Percentiles rank a stretch among this genome's conserved stretches.
These are phyloP conservation scores for Hecatera dysodea DNA, from an alignment of 2,888 invertebrate genomes.

Conservation along the genomic window DNA sequence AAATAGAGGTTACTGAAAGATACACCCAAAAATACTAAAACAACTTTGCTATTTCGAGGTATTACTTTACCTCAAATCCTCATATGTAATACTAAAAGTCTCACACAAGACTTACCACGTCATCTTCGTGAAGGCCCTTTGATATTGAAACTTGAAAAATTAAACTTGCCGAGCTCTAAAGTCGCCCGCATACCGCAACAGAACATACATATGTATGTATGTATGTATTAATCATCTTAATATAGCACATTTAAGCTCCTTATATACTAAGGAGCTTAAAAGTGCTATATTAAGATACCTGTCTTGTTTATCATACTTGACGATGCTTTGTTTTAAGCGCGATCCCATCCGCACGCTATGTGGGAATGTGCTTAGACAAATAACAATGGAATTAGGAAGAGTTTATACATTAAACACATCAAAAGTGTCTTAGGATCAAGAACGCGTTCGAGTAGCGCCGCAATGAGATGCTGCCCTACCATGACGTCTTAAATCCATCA, in stretches of 20 bases:
- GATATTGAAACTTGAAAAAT: conserved; percentile 62
- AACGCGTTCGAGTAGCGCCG: no score
- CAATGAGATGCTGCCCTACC: no score
- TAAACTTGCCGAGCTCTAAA: conserved; percentile 41
- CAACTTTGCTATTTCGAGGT: neutral
- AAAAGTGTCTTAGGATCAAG: no score
- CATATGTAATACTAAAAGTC: neutral
- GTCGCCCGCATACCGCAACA: conserved; percentile 43
- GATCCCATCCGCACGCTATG: no score
- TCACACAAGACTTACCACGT: neutral
- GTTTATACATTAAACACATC: no score
- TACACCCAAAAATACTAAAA: no score
- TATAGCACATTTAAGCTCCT: conserved; percentile 33
- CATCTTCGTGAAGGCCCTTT: conserved; percentile 36
- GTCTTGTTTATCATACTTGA: conserved; percentile 31
- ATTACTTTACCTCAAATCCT: neutral
- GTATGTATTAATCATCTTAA: conserved; percentile 2
- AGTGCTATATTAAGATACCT: no score
- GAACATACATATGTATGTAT: no score
- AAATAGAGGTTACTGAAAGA: no score
- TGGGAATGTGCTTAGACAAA: conserved; percentile 7
- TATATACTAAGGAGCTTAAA: no score
- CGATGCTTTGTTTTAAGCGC: neutral
- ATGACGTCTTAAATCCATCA: no score
- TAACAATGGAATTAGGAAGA: neutral